Evolutionary conservation across 2,888 invertebrate genomes (phyloP), one percentile per base, ranked within the genome.

Genomic region (Harmothoe impar): DNA sequence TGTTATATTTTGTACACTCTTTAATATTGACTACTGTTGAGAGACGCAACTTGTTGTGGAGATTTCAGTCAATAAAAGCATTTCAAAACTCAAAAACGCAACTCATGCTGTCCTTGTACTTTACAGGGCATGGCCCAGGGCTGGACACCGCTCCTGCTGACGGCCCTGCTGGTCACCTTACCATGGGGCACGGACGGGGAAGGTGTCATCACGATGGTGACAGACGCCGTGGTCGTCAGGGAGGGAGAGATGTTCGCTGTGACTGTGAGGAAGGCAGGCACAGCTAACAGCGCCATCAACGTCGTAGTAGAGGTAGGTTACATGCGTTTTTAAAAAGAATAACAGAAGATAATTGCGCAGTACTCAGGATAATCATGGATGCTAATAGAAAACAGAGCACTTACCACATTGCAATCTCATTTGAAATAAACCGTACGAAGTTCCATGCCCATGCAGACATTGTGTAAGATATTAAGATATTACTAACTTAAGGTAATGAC

Each of bases 281-380:
- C 84, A 0, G 90, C 94, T 17, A 91, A 91, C 68, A 90, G 91
- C 29, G 92, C 92, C n/a, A 90, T 94, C 33, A 93, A 93, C 91
- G 94, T 94, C 10, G 93, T 94, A 56, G 94, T 94, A 25, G 88
- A 91, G 62, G 94, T 94, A 92, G 93, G 94, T 93, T 23, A 54
- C 29, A 51, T 43, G n/a, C n/a, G n/a, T 78, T 20, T 20, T 78
- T 29, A 78, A 29, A 78, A 72, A 29, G 25, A 56, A 56, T 20
- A 56, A 56, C 20, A 56, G 56, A 20, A 20, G 56, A 56, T 15
- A 17, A 17, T 15, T 20, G 20, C 20, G 56, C 20, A 15, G 15
- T 20, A 56, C 56, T 56, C 17, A 15, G 56, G 17, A 56, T 56
- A 20, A 15, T 20, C 20, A 20, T 56, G n/a, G n/a, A n/a, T n/a